A percentile compares a stretch with the other conserved stretches of the same genome.
Evolutionary conservation across 2,797 vertebrate species (phyloP).

Genomic region (Tapera naevia): DNA sequence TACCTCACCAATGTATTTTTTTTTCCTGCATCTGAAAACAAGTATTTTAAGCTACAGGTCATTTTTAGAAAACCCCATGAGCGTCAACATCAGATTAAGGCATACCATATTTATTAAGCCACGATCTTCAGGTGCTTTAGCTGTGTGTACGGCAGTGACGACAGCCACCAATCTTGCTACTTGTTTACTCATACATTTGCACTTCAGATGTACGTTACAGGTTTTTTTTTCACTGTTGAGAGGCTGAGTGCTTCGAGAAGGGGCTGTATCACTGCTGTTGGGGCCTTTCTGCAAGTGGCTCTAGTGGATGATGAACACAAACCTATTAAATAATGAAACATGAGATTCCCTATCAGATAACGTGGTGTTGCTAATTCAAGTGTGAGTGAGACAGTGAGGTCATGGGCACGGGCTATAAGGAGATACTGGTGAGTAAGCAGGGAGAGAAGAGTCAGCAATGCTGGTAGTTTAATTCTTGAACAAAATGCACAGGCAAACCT

Average conservation of each 20-base stretch:
- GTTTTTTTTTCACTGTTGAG: not conserved
- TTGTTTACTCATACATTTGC: not conserved
- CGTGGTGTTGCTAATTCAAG: constrained; percentile 24
- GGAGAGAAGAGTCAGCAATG: accelerated
- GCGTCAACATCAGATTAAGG: not conserved
- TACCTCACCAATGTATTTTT: not conserved
- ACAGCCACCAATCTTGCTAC: accelerated
- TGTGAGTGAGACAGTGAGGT: not conserved
- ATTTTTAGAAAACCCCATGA: not conserved
- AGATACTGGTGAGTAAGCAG: not conserved
- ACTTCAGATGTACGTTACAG: not conserved
- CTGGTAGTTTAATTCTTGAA: not conserved
- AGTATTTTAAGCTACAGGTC: not conserved
- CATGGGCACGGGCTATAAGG: not conserved
- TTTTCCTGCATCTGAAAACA: not conserved
- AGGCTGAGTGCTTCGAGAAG: not conserved
- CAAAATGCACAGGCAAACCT: not conserved
- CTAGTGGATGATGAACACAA: constrained; percentile 3
- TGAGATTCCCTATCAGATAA: constrained; percentile 51
- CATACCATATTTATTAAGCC: not conserved
- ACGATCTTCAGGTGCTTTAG: not conserved
- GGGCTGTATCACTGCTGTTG: not conserved
- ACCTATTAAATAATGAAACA: constrained; percentile 24
- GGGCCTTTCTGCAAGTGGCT: not conserved
- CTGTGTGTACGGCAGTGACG: not conserved